These are phyloP conservation scores for Salarias fasciatus DNA, from an alignment of 2,797 vertebrate genomes.

Conservation along the genomic window DNA sequence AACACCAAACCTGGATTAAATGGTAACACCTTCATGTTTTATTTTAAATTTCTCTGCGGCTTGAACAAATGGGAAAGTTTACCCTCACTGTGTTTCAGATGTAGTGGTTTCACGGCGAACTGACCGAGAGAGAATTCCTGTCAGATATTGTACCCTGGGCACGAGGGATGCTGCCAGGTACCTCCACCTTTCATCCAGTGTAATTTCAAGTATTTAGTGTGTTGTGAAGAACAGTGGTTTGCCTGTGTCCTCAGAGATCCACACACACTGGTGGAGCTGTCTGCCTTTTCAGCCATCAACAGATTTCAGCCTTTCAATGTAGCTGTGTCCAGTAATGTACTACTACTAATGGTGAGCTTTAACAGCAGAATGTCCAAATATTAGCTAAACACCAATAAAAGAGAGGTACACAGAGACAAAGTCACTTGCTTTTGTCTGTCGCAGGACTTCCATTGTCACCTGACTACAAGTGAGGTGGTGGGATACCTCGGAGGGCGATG, in stretches of 20 bases:
- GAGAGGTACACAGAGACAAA: neutral
- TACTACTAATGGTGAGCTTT: slow-evolving; percentile 90
- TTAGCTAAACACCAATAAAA: neutral
- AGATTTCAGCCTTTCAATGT: slow-evolving; percentile 98
- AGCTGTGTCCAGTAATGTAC: slow-evolving; percentile 94
- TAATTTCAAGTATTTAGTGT: neutral
- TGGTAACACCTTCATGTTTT: slow-evolving; percentile 54
- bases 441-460: slow-evolving; percentile 97
- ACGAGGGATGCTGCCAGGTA: slow-evolving; percentile 92
- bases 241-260: slow-evolving; percentile 84
- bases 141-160: slow-evolving; percentile 91
- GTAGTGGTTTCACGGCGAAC: slow-evolving; percentile 75
- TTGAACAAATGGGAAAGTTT: neutral
- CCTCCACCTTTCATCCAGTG: neutral
- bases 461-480: slow-evolving; percentile 95
- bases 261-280: slow-evolving; percentile 94
- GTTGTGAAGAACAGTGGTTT: slow-evolving; percentile 1
- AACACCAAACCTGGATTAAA: slow-evolving; percentile 83
- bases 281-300: slow-evolving; percentile 92
- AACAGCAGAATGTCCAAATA: neutral
- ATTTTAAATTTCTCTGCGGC: neutral
- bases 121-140: slow-evolving; percentile 84
- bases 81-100: slow-evolving; percentile 65
- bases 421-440: slow-evolving; percentile 1
- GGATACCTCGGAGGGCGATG: slow-evolving; percentile 95